These are phyloP conservation scores for Leptinotarsa texana DNA, from an alignment of 1,140 invertebrate genomes.

Conservation along the genomic window DNA sequence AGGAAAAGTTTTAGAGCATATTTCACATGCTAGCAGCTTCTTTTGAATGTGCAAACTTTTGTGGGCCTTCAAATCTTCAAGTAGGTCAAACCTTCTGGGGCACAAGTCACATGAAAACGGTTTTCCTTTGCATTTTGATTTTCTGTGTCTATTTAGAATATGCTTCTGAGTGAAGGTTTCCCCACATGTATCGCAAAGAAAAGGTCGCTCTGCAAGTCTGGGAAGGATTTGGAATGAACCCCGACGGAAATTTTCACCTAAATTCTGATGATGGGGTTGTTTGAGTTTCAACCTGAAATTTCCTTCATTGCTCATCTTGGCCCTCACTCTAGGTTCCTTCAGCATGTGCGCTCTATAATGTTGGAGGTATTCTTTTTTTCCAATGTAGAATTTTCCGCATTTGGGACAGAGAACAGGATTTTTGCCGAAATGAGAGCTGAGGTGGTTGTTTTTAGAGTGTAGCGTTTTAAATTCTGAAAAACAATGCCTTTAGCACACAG, in stretches of 20 bases:
- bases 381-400: not conserved
- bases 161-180: not conserved
- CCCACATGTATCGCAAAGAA: not conserved
- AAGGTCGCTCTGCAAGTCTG: not conserved
- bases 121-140: not conserved
- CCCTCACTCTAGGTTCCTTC: not conserved
- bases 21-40: slow-evolving; percentile 65
- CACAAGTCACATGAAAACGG: slow-evolving; percentile 34
- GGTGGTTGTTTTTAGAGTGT: not conserved
- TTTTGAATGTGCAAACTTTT: slow-evolving; percentile 61
- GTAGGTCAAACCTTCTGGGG: slow-evolving; percentile 28
- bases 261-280: no score
- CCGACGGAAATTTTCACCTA: no score
- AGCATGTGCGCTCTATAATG: not conserved
- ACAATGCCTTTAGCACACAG: not conserved
- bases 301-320: not conserved
- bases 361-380: not conserved
- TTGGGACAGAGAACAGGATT: not conserved
- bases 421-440: not conserved
- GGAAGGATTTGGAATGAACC: no score
- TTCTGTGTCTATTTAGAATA: not conserved
- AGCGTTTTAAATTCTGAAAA: not conserved
- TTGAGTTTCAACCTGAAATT: not conserved
- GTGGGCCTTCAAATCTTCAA: slow-evolving; percentile 38
- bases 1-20: slow-evolving; percentile 58